Evolutionary conservation across 2,888 invertebrate species (phyloP).

Genomic region (Folsomia candida): DNA sequence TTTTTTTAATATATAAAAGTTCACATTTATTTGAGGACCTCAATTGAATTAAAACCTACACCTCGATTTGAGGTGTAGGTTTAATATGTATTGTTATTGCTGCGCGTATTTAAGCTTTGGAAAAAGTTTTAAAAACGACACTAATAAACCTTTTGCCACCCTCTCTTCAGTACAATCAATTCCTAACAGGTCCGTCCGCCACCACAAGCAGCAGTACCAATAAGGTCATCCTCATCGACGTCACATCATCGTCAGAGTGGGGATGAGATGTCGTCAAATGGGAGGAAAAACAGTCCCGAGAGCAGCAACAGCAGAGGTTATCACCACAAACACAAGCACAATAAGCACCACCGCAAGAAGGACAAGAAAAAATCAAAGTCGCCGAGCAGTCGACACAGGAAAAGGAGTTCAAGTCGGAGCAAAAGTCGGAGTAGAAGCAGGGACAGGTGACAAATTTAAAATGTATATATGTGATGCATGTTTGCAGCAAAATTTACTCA

Average conservation of each 20-base stretch:
- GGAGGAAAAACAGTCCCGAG: too few species aligned
- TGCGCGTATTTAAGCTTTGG: too few species aligned
- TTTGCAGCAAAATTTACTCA: too few species aligned
- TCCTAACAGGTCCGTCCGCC: conserved; percentile 45
- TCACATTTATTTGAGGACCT: too few species aligned
- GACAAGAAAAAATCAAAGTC: conserved; percentile 6
- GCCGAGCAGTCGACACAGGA: not conserved
- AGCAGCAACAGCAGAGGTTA: conserved; percentile 9
- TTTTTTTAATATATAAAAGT: too few species aligned
- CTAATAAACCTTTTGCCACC: conserved; percentile 33
- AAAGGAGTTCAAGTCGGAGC: conserved; percentile 49
- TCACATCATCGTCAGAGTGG: conserved; percentile 6
- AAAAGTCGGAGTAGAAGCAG: conserved; percentile 53
- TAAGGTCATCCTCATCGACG: conserved; percentile 9
- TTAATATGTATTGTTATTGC: too few species aligned
- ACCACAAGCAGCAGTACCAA: conserved; percentile 18
- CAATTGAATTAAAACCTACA: too few species aligned
- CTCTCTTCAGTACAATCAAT: conserved; percentile 46
- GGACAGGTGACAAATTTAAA: conserved; percentile 35
- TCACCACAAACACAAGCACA: not conserved
- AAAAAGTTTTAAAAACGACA: too few species aligned
- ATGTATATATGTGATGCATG: not conserved
- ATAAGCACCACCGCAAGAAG: conserved; percentile 5
- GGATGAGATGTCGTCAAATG: conserved; percentile 7
- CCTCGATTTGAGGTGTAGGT: too few species aligned